A percentile compares a stretch with the other conserved stretches of the same genome.
phyloP scores from a whole-genome alignment of 2,113 vertebrate genomes.

The Pygathrix nemaeus region DNA sequence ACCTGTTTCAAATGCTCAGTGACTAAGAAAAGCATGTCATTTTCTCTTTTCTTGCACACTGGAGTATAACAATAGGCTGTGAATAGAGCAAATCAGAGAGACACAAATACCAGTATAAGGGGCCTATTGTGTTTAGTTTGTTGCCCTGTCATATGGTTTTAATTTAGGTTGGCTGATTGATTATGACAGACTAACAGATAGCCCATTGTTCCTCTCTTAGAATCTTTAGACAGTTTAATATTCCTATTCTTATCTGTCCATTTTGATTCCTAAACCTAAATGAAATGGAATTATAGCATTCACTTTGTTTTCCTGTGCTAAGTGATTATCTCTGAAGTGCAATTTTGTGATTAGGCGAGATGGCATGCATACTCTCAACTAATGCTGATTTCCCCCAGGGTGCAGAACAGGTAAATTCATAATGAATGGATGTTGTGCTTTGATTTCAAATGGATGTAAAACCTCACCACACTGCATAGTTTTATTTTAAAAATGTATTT shows the following conservation, averaged over 20 bases:
- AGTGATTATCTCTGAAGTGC: conserved; percentile 76
- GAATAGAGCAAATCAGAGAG: conserved; percentile 76
- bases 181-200: conserved; percentile 59
- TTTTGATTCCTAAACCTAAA: conserved; percentile 74
- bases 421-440: conserved; percentile 77
- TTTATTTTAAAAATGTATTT: conserved; percentile 76
- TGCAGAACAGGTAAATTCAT: conserved; percentile 74
- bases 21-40: conserved; percentile 71
- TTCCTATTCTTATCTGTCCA: conserved; percentile 65
- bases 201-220: conserved; percentile 56
- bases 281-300: conserved; percentile 72
- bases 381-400: conserved; percentile 71
- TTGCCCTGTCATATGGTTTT: conserved; percentile 66
- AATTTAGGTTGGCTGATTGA: conserved; percentile 65
- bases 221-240: conserved; percentile 51
- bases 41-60: conserved; percentile 69
- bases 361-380: conserved; percentile 59
- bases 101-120: conserved; percentile 68
- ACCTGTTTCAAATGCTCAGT: conserved; percentile 63
- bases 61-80: conserved; percentile 69
- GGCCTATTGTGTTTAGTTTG: conserved; percentile 49
- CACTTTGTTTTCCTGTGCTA: conserved; percentile 76
- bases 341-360: conserved; percentile 79
- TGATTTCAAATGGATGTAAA: conserved; percentile 79
- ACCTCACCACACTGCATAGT: conserved; percentile 56